phyloP scores from a whole-genome alignment of 2,797 vertebrate species.

The Dromococcyx pavoninus region DNA sequence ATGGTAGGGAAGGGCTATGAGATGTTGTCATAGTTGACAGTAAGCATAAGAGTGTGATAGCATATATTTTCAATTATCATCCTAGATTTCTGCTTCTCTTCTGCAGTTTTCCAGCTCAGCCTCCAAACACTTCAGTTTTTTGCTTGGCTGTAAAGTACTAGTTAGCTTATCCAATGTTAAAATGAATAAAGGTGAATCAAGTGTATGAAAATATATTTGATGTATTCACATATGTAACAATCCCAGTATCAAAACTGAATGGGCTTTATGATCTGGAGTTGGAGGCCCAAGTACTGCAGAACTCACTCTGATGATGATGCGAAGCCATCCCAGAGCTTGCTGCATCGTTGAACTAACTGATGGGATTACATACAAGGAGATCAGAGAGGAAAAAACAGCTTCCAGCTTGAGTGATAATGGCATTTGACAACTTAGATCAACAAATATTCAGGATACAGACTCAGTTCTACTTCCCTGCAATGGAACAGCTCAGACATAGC shows the following conservation, averaged over 20 bases:
- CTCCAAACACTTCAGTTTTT: not conserved
- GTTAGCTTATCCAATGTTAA: not conserved
- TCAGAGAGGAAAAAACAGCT: not conserved
- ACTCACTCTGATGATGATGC: not conserved
- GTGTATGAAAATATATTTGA: not conserved
- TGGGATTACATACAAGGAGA: not conserved
- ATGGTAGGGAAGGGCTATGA: not conserved
- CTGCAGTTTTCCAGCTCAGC: not conserved
- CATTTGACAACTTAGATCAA: not conserved
- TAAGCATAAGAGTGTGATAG: not conserved
- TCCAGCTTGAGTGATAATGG: not conserved
- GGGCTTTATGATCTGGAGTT: not conserved
- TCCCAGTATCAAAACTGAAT: not conserved
- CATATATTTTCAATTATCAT: not conserved
- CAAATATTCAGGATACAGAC: not conserved
- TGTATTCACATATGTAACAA: not conserved
- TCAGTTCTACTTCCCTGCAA: not conserved
- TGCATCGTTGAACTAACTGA: not conserved
- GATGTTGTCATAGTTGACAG: not conserved
- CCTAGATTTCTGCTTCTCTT: not conserved
- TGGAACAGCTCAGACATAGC: not conserved
- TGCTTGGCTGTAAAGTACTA: not conserved
- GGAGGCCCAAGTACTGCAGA: not conserved
- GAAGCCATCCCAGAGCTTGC: not conserved
- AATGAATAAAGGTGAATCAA: not conserved